Conservation (phyloP, 30 jellyfish, hydroid and myxozoan species). For the Cassiopea andromeda region DNA sequence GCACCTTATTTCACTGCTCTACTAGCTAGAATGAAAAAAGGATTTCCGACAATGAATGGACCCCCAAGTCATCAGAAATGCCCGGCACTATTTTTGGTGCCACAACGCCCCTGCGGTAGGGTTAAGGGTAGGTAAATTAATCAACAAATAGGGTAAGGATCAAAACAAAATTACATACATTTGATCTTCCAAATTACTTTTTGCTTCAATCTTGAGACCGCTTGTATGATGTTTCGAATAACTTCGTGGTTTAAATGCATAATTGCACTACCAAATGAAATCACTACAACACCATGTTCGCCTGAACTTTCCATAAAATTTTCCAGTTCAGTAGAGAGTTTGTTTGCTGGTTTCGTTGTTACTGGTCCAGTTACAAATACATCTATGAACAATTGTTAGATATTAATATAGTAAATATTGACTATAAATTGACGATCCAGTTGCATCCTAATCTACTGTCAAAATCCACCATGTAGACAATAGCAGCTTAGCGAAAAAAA, state of each 20-base stretch:
- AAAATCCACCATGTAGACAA: not conserved
- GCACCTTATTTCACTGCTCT: too few relatives aligned
- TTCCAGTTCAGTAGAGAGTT: conserved; percentile 2
- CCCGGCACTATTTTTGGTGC: too few relatives aligned
- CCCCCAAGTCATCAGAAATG: too few relatives aligned
- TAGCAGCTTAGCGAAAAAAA: not conserved
- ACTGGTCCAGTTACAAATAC: conserved; percentile 10
- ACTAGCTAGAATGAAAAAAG: too few relatives aligned
- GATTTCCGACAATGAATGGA: too few relatives aligned
- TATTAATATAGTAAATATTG: not conserved
- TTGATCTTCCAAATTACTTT: conserved; percentile 8
- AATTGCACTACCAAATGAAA: conserved; percentile 2
- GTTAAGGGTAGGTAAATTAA: too few relatives aligned
- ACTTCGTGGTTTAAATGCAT: not conserved
- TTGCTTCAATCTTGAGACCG: conserved; percentile 8
- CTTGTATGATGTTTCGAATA: not conserved
- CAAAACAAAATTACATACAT: not conserved
- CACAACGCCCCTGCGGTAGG: too few relatives aligned
- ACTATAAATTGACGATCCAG: not conserved
- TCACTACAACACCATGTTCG: conserved; percentile 14
- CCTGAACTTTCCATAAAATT: conserved; percentile 31
- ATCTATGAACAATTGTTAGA: not conserved
- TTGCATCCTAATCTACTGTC: not conserved
- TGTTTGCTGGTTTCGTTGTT: conserved; percentile 9
- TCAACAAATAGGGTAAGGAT: not conserved